phyloP scores from a whole-genome alignment of 1,140 invertebrate genomes.

The Hypsibius dujardini region DNA sequence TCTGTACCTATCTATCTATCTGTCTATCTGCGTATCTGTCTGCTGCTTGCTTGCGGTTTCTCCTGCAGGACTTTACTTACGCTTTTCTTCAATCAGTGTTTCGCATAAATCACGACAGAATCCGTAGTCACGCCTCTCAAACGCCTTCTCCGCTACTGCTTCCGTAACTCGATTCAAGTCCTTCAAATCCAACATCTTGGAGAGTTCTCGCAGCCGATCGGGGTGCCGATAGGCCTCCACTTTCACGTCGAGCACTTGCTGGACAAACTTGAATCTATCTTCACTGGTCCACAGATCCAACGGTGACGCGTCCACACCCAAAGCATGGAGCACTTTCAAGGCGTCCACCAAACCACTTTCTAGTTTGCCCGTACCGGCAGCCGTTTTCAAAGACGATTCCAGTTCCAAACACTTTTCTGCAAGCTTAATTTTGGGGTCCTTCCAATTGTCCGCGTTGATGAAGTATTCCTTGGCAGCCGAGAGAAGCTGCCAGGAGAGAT shows the following conservation, averaged over 20 bases:
- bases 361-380: background rate
- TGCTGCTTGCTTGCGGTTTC: too few relatives aligned
- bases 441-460: background rate
- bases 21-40: too few relatives aligned
- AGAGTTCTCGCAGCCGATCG: background rate
- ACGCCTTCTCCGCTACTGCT: constrained; percentile 4
- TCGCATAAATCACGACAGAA: background rate
- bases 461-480: constrained; percentile 8
- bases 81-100: background rate
- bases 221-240: background rate
- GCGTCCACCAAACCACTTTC: background rate
- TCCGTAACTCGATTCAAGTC: background rate
- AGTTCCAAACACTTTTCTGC: background rate
- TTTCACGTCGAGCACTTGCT: background rate
- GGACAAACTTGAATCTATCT: background rate
- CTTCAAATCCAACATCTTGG: background rate
- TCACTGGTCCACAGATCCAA: background rate
- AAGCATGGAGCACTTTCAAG: background rate
- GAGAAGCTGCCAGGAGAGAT: background rate
- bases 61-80: background rate
- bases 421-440: background rate
- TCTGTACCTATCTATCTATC: too few relatives aligned
- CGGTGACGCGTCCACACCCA: background rate
- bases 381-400: too few relatives aligned
- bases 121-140: background rate